Evolutionary conservation across 1,140 invertebrate species (phyloP).

Genomic region (Lasaia peninsularis): DNA sequence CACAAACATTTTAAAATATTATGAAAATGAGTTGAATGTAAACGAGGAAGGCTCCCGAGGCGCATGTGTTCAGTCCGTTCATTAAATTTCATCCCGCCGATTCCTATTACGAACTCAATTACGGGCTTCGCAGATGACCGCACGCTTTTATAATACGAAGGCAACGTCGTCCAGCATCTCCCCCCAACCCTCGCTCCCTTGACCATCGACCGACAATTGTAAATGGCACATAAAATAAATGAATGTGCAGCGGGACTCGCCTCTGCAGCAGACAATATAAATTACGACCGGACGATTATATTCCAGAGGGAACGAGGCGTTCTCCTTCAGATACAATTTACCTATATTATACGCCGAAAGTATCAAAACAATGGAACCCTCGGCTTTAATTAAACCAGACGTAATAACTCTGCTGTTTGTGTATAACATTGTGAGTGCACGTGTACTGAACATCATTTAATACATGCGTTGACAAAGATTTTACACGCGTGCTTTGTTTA

Average conservation of each 20-base stretch:
- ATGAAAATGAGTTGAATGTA: no score
- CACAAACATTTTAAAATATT: no score
- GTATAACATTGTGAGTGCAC: not conserved
- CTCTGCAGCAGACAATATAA: slow-evolving; percentile 79
- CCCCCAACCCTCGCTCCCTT: slow-evolving; percentile 67
- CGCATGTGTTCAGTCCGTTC: slow-evolving; percentile 28
- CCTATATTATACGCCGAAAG: slow-evolving; percentile 23
- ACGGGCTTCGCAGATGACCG: slow-evolving; percentile 75
- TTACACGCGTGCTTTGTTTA: no score
- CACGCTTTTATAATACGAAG: slow-evolving; percentile 78
- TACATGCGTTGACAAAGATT: no score
- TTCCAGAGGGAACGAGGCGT: slow-evolving; percentile 72
- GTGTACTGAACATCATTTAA: no score
- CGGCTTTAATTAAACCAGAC: slow-evolving; percentile 9
- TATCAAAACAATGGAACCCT: slow-evolving; percentile 9
- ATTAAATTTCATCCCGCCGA: slow-evolving; percentile 48
- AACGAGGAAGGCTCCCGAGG: not conserved
- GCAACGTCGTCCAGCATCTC: slow-evolving; percentile 50
- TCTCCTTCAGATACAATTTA: slow-evolving; percentile 70
- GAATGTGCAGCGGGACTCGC: slow-evolving; percentile 77
- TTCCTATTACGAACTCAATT: slow-evolving; percentile 71
- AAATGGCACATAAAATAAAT: slow-evolving; percentile 80
- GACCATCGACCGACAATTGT: slow-evolving; percentile 79
- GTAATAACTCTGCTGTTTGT: not conserved
- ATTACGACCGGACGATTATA: slow-evolving; percentile 79